Percentiles rank a stretch among this genome's conserved stretches.
These are phyloP conservation scores for Ceratosolen fusciceps DNA, from an alignment of 1,140 invertebrate genomes.

Conservation along the genomic window DNA sequence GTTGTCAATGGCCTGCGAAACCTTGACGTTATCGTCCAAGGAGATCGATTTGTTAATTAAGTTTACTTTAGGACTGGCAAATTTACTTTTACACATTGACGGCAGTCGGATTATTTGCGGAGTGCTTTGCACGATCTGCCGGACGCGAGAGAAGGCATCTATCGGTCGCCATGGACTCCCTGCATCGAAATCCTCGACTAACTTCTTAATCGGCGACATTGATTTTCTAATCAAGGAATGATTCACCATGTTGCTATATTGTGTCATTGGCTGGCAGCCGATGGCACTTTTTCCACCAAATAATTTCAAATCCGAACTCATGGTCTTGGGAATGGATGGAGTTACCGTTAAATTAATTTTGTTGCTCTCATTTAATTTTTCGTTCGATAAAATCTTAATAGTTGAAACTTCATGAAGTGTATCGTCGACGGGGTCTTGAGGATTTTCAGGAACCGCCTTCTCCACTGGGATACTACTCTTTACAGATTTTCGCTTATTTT, in stretches of 20 bases:
- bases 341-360: constrained; percentile 43
- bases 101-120: constrained; percentile 52
- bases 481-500: not conserved
- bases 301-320: constrained; percentile 48
- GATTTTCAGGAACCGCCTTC: constrained; percentile 15
- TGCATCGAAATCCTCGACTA: constrained; percentile 44
- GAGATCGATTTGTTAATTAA: constrained; percentile 36
- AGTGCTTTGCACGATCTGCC: constrained; percentile 61
- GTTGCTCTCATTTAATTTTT: constrained; percentile 40
- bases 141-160: constrained; percentile 56
- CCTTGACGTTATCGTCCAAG: constrained; percentile 31
- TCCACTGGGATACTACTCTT: not conserved
- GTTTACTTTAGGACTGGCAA: not conserved
- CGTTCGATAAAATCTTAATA: constrained; percentile 41
- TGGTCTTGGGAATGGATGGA: constrained; percentile 42
- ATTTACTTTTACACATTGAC: constrained; percentile 22
- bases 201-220: constrained; percentile 60
- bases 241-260: constrained; percentile 52
- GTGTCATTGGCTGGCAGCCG: constrained; percentile 23
- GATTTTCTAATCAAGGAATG: constrained; percentile 58
- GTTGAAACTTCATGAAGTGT: constrained; percentile 39
- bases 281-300: constrained; percentile 54
- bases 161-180: constrained; percentile 59
- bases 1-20: not conserved
- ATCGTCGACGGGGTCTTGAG: constrained; percentile 12